Evolutionary conservation across 2,888 invertebrate species (phyloP).

Genomic region (Beris chalybata): DNA sequence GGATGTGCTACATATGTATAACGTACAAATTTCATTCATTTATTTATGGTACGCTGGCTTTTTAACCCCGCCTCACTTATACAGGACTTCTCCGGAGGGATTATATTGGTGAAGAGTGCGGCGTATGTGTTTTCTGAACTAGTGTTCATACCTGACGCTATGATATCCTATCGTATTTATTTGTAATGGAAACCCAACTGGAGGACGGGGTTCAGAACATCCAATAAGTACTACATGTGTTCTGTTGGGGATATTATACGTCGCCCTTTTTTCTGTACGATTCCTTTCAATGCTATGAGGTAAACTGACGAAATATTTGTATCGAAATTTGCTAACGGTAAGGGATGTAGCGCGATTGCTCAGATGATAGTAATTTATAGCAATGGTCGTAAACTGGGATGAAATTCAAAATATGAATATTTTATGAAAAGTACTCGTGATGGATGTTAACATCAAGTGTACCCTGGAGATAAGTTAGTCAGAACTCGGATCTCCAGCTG

Average conservation of each 20-base stretch:
- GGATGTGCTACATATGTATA: conserved; percentile 1
- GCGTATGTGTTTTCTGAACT: no score
- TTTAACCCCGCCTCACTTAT: conserved; percentile 5
- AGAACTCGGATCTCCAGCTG: no score
- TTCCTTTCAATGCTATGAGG: neutral
- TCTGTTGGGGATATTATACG: conserved; percentile 4
- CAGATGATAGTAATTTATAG: neutral
- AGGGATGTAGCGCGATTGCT: neutral
- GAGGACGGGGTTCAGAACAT: neutral
- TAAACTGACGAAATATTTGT: neutral
- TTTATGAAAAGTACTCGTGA: no score
- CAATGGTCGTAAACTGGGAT: neutral
- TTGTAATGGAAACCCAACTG: conserved; percentile 11
- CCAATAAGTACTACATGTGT: conserved; percentile 5
- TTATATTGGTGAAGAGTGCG: no score
- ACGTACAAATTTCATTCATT: conserved; percentile 15
- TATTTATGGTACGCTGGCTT: neutral
- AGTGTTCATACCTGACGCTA: no score
- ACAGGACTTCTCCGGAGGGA: no score
- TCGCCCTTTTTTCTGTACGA: neutral
- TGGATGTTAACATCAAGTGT: no score
- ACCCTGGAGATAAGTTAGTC: no score
- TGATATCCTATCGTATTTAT: conserved; percentile 1
- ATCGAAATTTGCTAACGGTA: neutral
- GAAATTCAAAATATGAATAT: no score